A percentile compares a stretch with the other conserved stretches of the same genome.
Conservation (phyloP, 1,140 invertebrate species). For the Drosophila orosa region DNA sequence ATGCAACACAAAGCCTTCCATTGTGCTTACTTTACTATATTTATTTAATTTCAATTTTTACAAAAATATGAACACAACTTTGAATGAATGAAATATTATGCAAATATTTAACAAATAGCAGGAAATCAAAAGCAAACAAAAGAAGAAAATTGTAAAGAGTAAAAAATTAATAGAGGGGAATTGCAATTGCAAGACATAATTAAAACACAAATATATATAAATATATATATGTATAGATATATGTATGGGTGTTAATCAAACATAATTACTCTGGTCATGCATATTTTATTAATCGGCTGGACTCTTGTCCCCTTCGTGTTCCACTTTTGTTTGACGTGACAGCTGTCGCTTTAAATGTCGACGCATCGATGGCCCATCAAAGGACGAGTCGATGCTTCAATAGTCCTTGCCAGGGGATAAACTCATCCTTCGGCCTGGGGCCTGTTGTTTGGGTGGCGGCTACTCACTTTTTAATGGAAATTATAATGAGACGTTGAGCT, state of each 20-base stretch:
- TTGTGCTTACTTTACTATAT: constrained; percentile 27
- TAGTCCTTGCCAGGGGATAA: constrained; percentile 15
- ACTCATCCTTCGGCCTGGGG: constrained; percentile 16
- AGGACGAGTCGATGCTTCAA: constrained; percentile 17
- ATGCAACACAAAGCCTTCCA: constrained; percentile 11
- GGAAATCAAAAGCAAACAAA: constrained; percentile 48
- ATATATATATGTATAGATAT: constrained; percentile 51
- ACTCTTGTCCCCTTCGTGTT: not conserved
- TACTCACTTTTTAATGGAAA: constrained; percentile 77
- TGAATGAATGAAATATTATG: constrained; percentile 41
- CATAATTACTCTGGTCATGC: constrained; percentile 68
- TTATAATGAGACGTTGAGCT: constrained; percentile 73
- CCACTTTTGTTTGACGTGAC: constrained; percentile 34
- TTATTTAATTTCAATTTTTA: constrained; percentile 36
- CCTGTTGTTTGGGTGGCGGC: constrained; percentile 13
- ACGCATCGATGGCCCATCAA: constrained; percentile 27
- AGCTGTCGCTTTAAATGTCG: constrained; percentile 69
- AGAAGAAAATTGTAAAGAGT: constrained; percentile 9
- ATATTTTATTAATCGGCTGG: constrained; percentile 65
- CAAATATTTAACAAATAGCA: constrained; percentile 55
- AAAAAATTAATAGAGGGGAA: constrained; percentile 30
- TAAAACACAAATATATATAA: constrained; percentile 63
- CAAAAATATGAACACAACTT: constrained; percentile 9
- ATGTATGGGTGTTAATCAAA: constrained; percentile 73
- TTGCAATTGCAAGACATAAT: constrained; percentile 55